These are phyloP conservation scores for Drosophila paucipuncta DNA, from an alignment of 2,888 invertebrate species.

Conservation along the genomic window DNA sequence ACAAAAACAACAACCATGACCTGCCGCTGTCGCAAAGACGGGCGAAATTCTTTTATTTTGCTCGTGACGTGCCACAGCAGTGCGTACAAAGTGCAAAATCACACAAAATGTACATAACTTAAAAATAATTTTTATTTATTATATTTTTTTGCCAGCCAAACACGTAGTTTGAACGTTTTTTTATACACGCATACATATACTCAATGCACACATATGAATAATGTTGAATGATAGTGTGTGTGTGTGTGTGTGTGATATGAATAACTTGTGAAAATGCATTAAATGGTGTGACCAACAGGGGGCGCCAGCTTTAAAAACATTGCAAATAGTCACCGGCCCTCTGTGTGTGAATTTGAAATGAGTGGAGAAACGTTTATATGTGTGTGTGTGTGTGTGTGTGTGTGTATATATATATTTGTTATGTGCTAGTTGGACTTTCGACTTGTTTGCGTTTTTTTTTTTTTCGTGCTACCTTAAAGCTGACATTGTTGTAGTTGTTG, in stretches of 20 bases:
- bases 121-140: conserved; percentile 8
- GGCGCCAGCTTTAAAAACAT: conserved; percentile 33
- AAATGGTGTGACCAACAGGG: conserved; percentile 44
- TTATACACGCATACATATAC: conserved; percentile 2
- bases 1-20: conserved; percentile 71
- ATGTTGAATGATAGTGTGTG: neutral
- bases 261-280: conserved; percentile 53
- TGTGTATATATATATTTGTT: neutral
- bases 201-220: conserved; percentile 11
- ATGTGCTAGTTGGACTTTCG: conserved; percentile 69
- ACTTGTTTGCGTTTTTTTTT: conserved; percentile 69
- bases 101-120: conserved; percentile 56
- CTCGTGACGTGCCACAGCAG: conserved; percentile 33
- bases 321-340: conserved; percentile 31
- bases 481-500: conserved; percentile 23
- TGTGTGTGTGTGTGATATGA: conserved; percentile 45
- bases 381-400: conserved; percentile 4
- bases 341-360: conserved; percentile 12
- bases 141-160: conserved; percentile 32
- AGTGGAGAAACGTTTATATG: conserved; percentile 32
- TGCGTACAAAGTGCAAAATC: conserved; percentile 52
- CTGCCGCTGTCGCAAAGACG: conserved; percentile 48
- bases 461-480: conserved; percentile 45
- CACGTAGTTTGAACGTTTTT: conserved; percentile 33
- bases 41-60: conserved; percentile 32